A percentile compares a stretch with the other conserved stretches of the same genome.
Evolutionary conservation across 2,797 vertebrate species (phyloP).

Genomic region (Amniataba percoides): DNA sequence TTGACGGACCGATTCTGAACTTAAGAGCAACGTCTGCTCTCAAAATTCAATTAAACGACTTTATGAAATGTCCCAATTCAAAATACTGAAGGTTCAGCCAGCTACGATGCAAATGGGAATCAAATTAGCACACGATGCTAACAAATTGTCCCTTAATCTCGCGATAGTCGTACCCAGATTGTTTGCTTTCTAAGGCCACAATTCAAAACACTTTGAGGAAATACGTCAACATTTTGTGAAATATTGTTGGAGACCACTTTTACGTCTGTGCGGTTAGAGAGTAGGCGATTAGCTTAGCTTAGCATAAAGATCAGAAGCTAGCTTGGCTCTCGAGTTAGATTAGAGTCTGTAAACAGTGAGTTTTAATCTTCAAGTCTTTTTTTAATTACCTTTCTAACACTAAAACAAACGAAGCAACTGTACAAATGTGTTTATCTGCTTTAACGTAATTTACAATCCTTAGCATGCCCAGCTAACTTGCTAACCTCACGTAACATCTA

Average conservation of each 20-base stretch:
- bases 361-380: too few species aligned
- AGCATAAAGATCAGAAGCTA: background rate
- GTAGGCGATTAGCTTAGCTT: constrained; percentile 1
- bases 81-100: constrained; percentile 14
- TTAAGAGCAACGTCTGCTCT: background rate
- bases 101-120: constrained; percentile 7
- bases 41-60: background rate
- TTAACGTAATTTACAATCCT: too few species aligned
- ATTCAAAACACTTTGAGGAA: background rate
- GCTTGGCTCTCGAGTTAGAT: too few species aligned
- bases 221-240: background rate
- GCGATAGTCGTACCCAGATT: background rate
- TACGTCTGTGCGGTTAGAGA: background rate
- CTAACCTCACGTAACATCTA: too few species aligned
- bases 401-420: too few species aligned
- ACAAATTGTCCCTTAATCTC: background rate
- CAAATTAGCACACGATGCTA: background rate
- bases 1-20: background rate
- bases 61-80: constrained; percentile 12
- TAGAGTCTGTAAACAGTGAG: too few species aligned
- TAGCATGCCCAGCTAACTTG: too few species aligned
- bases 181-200: constrained; percentile 11
- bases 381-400: too few species aligned
- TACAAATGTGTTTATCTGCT: too few species aligned
- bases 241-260: background rate